These are phyloP conservation scores for Zaprionus camerounensis DNA, from an alignment of 1,140 invertebrate species.

Conservation along the genomic window DNA sequence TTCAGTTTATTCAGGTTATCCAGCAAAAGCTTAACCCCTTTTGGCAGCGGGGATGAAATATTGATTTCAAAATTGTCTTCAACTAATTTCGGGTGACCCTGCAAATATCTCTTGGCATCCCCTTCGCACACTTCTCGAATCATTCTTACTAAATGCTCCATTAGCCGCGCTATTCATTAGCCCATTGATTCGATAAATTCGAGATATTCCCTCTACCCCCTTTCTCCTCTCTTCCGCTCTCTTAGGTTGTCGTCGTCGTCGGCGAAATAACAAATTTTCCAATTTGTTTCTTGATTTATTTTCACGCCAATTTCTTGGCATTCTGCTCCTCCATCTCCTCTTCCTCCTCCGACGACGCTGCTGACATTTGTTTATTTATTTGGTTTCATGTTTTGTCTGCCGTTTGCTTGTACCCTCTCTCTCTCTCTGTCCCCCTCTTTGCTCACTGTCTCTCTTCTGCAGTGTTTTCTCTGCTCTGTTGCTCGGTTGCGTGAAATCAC, in stretches of 20 bases:
- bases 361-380: constrained; percentile 83
- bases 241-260: constrained; percentile 28
- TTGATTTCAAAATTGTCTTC: neutral
- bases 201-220: neutral
- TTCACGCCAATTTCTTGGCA: constrained; percentile 79
- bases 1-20: neutral
- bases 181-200: neutral
- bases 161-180: constrained; percentile 5
- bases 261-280: constrained; percentile 77
- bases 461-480: constrained; percentile 19
- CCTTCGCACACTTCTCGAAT: neutral
- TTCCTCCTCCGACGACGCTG: constrained; percentile 29
- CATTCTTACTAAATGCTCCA: neutral
- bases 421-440: neutral
- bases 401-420: constrained; percentile 44
- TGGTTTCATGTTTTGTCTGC: constrained; percentile 79
- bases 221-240: neutral
- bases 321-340: constrained; percentile 37
- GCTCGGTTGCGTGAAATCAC: constrained; percentile 74
- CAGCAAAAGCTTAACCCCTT: neutral
- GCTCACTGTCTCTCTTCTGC: constrained; percentile 29
- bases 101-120: neutral
- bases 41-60: neutral
- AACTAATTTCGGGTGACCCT: neutral
- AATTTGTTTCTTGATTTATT: constrained; percentile 83